phyloP scores from a whole-genome alignment of 1,140 invertebrate genomes.

The Fopius arisanus region DNA sequence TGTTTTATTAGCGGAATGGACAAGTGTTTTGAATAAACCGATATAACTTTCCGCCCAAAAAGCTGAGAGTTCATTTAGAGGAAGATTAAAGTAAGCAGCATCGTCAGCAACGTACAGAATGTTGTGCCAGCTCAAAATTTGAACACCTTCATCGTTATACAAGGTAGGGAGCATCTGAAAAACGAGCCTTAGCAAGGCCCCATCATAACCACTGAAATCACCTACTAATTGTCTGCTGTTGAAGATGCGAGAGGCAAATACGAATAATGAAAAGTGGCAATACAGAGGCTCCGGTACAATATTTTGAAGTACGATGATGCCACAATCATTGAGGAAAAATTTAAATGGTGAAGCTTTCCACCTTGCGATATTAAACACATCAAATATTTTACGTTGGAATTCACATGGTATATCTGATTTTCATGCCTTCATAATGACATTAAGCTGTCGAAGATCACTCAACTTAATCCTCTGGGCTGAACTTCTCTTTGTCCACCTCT shows the following conservation, averaged over 20 bases:
- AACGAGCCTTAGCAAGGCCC: conserved; percentile 11
- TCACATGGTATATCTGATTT: conserved; percentile 28
- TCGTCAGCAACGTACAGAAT: conserved; percentile 23
- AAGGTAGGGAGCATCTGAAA: conserved; percentile 6
- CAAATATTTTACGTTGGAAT: conserved; percentile 37
- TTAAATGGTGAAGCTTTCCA: conserved; percentile 40
- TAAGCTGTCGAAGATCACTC: conserved; percentile 3
- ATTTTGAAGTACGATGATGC: conserved; percentile 17
- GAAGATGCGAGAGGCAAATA: conserved; percentile 5
- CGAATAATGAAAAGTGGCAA: conserved; percentile 27
- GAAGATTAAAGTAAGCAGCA: conserved; percentile 2
- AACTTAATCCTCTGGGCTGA: conserved; percentile 19
- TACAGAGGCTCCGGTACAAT: conserved; percentile 18
- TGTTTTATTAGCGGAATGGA: not conserved
- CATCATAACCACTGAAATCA: conserved; percentile 23
- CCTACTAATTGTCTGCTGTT: conserved; percentile 12
- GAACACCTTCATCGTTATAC: conserved; percentile 11
- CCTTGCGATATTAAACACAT: conserved; percentile 24
- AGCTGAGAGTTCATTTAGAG: conserved; percentile 20
- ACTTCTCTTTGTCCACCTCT: conserved; percentile 29
- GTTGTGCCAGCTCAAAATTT: conserved; percentile 23
- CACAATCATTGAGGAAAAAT: conserved; percentile 37
- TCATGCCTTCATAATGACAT: conserved; percentile 13
- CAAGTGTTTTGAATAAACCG: not conserved
- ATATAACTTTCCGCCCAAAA: conserved; percentile 22